A percentile compares a stretch with the other conserved stretches of the same genome.
Evolutionary conservation across 2,797 vertebrate genomes (phyloP).

Genomic region (Microctenopoma steveboyesi): DNA sequence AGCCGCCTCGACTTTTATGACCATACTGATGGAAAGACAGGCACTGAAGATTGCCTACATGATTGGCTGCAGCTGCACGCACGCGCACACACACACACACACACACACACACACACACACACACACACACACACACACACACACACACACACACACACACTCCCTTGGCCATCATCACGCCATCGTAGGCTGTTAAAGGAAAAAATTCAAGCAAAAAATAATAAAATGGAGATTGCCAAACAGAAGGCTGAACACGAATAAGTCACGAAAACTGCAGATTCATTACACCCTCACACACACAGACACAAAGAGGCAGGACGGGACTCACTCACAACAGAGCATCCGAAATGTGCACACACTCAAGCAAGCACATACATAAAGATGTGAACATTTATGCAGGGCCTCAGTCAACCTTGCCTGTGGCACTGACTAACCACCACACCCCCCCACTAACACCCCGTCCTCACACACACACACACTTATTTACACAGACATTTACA

Average conservation of each 20-base stretch:
- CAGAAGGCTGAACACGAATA: conserved; percentile 42
- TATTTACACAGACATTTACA: too few relatives aligned
- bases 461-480: too few relatives aligned
- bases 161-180: conserved; percentile 8
- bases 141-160: conserved; percentile 7
- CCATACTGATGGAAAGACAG: conserved; percentile 51
- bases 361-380: conserved; percentile 31
- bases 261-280: conserved; percentile 25
- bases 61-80: conserved; percentile 44
- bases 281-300: conserved; percentile 16
- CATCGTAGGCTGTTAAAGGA: conserved; percentile 32
- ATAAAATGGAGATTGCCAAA: conserved; percentile 39
- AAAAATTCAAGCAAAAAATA: conserved; percentile 33
- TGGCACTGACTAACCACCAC: too few relatives aligned
- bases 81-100: conserved; percentile 2
- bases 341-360: conserved; percentile 15
- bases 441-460: not conserved
- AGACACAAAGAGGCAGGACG: not conserved
- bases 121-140: conserved; percentile 4
- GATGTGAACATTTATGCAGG: conserved; percentile 8
- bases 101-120: conserved; percentile 1
- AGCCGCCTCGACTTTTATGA: conserved; percentile 44
- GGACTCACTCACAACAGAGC: not conserved
- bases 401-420: conserved; percentile 4
- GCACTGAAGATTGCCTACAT: conserved; percentile 38